Base-by-base conservation (phyloP, 2,797 vertebrate genomes). In the Sebastes nivosus region DNA sequence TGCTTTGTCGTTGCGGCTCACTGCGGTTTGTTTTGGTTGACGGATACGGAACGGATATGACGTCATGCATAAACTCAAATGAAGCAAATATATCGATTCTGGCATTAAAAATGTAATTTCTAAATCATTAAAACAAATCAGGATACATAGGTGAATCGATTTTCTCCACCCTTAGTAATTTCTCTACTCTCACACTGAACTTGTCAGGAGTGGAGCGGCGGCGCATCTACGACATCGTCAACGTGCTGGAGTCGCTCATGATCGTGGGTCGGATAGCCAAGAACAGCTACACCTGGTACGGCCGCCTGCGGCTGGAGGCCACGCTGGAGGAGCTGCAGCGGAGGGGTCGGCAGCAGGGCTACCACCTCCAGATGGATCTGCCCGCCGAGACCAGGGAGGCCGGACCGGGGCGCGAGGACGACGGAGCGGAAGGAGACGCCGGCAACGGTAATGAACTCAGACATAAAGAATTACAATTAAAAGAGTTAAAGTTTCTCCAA, bases 221-320 rank as follows among this genome's bases (percentile, higher is more conserved):
- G 61, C 96, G 98, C 0, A 99, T 99, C 92, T 99, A 99, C 0
- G 98, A 99, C 91, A 98, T 99, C 0, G 97, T 99, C 34, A 99
- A 99, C 0, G 97, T 99, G 78, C 91, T 99, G 86, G 98, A 99
- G 93, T 99, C 98, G 0, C 79, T 99, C 79, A 95, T 95, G n/a
- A 95, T 99, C 16, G 97, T 99, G 66, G 97, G 97, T 29, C 96
- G 97, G 2, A 96, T 97, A 42, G 97, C 97, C 63, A 99, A 99
- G 94, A 98, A 98, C 93, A 97, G 97, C 67, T 99, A 99, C 86
- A 95, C 95, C 72, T 99, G 98, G 98, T 94, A 98, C 1, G 98
- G 98, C 0, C 94, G 96, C 0, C 96, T 95, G 67, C 95, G 93
- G 75, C 96, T 99, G 85, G 88, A 87, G 12, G 92, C 94, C 27